Evolutionary conservation across 1,140 invertebrate genomes (phyloP).

Genomic region (Eciton burchellii): DNA sequence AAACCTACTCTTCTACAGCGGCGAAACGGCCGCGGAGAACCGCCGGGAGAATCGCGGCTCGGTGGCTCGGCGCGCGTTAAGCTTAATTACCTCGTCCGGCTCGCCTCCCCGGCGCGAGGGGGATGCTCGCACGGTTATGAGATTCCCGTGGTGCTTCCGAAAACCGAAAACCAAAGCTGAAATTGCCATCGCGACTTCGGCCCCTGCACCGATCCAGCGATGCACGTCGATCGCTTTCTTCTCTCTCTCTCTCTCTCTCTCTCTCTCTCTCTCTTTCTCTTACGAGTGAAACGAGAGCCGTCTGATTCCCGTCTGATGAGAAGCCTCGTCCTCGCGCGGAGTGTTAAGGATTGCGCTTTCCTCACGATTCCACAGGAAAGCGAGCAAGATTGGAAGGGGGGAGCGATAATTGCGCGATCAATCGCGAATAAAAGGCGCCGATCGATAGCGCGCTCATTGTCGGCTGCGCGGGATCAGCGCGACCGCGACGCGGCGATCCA

Average conservation of each 20-base stretch:
- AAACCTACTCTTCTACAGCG: constrained; percentile 69
- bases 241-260: no score
- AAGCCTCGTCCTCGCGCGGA: no score
- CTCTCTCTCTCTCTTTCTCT: no score
- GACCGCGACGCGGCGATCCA: constrained; percentile 46
- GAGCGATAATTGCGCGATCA: constrained; percentile 32
- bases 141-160: constrained; percentile 47
- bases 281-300: no score
- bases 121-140: constrained; percentile 45
- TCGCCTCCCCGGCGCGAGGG: constrained; percentile 1
- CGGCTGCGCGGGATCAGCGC: constrained; percentile 47
- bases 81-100: constrained; percentile 76
- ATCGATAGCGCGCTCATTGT: constrained; percentile 14
- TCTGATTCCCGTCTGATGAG: no score
- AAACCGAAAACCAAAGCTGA: constrained; percentile 36
- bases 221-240: no score
- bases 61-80: constrained; percentile 64
- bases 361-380: no score
- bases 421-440: neutral
- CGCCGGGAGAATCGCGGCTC: constrained; percentile 45
- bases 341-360: no score
- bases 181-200: neutral
- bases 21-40: constrained; percentile 60
- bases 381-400: neutral
- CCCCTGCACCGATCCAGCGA: neutral